Evolutionary conservation across 2,113 vertebrate genomes (phyloP), one percentile per base, ranked within the genome.

Genomic region (Myotis yumanensis): DNA sequence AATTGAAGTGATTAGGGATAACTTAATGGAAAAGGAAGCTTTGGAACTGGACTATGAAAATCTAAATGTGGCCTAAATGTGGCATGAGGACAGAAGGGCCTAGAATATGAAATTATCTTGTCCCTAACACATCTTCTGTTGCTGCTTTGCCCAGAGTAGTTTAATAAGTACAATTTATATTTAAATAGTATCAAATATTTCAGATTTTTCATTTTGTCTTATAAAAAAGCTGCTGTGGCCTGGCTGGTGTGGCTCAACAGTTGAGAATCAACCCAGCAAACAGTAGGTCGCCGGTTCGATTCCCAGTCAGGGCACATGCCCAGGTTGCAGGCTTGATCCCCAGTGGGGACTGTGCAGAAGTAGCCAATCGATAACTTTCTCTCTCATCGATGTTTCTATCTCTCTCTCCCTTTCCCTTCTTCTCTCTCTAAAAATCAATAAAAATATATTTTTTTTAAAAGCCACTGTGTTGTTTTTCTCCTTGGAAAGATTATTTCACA

Each of bases 391-490:
- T 46, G 46, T 46, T 46, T 46, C 46, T 43, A 43, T 43, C 43
- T 46, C 46, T 46, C 46, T 46, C 46, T 46, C 46, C 46, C 11
- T 46, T 46, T 46, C 46, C 46, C 46, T 46, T 11, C 46, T 46
- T 46, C 46, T 46, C 46, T 46, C 46, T 46, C 46, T 46, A 46
- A 46, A 46, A 46, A 46, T 46, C 46, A 46, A 11, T 46, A 46
- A 46, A 46, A 2, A 11, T 46, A 46, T 11, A 43, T 46, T 46
- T 46, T 46, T 46, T 46, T 46, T 2, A 9, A 46, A 46, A 46
- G 11, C 20, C 71, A 4, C 5, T 52, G 3, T 2, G 16, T 32
- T 9, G 11, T 1, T 37, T 11, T 75, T 46, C 3, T 5, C 17
- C 32, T 75, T 12, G 6, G 8, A 32, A 83, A 84, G 9, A 87